Base-by-base conservation (phyloP, 2,113 vertebrate species). In the Pituophis catenifer region DNA sequence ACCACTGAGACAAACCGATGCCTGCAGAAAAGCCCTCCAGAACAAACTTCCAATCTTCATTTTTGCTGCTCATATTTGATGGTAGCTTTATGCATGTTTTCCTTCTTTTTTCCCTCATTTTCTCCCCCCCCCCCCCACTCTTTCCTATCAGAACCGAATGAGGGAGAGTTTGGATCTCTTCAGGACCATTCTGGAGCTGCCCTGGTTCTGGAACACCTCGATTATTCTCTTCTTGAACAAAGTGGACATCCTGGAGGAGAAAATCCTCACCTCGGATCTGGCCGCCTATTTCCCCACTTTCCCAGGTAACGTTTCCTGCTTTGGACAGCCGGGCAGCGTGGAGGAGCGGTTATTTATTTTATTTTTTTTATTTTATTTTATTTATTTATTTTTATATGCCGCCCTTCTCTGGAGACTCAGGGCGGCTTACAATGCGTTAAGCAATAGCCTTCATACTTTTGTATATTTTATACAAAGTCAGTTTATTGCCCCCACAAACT, bases 211-310 rank as follows among this genome's bases (percentile, higher is more conserved):
- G 91, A 97, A 94, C 90, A 97, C 98, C 3, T 99, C 98, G 0
- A 98, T 99, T 93, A 99, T 99, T 96, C 98, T 99, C 94, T 99
- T 99, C 95, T 98, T 99, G 95, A 99, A 99, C 97, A 99, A 99
- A 96, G 98, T 97, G 5, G 99, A 99, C 97, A 98, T 99, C 95
- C 96, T 99, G 90, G 97, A 97, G 29, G 98, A 99, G 94, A 99
- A 99, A 97, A 97, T 99, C 92, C 94, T 95, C 93, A 97, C 96
- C 0, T 99, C 99, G 0, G 98, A 99, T 95, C 96, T 99, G 94
- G 96, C 97, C 54, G 97, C 96, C 86, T 99, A 98, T 95, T 99
- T 99, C 93, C 97, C 98, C 13, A 92, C 88, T 29, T 99, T 98
- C 92, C 94, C 93, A 94, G 98, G 98, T 99, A 93, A 95, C 58